phyloP scores from a whole-genome alignment of 2,888 invertebrate species.

The Phengaris arion region DNA sequence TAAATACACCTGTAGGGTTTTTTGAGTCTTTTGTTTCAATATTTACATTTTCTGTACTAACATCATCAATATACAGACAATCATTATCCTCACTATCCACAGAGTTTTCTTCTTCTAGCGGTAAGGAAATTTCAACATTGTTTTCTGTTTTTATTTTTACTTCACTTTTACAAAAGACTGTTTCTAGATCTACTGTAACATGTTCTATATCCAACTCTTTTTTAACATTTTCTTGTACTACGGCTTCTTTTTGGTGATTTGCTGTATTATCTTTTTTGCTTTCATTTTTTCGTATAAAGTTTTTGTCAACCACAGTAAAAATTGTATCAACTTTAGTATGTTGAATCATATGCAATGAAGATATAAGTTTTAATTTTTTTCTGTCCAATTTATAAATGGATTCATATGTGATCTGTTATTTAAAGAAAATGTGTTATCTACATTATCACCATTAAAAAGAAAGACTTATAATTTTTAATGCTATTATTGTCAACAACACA shows the following conservation, averaged over 20 bases:
- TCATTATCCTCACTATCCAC: not conserved
- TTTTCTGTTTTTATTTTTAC: not conserved
- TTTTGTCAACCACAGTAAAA: not conserved
- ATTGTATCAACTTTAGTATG: slow-evolving; percentile 7
- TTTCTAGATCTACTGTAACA: not conserved
- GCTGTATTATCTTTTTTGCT: slow-evolving; percentile 24
- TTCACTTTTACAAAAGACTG: not conserved
- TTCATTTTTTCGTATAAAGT: slow-evolving; percentile 16
- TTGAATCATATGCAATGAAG: slow-evolving; percentile 44
- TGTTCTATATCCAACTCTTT: not conserved
- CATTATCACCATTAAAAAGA: too few species aligned
- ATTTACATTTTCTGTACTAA: slow-evolving; percentile 26
- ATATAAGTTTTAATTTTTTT: slow-evolving; percentile 44
- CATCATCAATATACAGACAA: slow-evolving; percentile 23
- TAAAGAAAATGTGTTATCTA: slow-evolving; percentile 1
- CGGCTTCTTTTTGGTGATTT: not conserved
- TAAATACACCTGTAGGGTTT: not conserved
- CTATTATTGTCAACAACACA: too few species aligned
- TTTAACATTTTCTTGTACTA: not conserved
- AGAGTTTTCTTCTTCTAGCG: slow-evolving; percentile 4
- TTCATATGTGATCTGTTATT: slow-evolving; percentile 52
- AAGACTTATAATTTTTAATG: too few species aligned
- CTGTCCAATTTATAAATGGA: slow-evolving; percentile 54
- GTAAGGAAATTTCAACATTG: not conserved
- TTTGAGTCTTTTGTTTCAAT: slow-evolving; percentile 16